phyloP scores from a whole-genome alignment of 2,113 vertebrate species.

The Rhea pennata region DNA sequence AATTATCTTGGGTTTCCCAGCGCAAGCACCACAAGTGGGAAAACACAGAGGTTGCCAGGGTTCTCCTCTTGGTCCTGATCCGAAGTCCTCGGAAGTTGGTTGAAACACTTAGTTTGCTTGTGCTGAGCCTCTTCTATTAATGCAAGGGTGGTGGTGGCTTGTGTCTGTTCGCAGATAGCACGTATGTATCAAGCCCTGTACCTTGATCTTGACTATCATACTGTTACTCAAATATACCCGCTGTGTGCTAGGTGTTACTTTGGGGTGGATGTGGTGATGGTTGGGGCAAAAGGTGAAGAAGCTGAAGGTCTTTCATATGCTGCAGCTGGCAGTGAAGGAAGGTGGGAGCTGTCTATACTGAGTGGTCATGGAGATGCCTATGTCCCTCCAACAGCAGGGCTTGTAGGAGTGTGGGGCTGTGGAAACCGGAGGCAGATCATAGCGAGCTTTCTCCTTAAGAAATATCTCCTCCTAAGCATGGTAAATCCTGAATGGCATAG shows the following conservation, averaged over 20 bases:
- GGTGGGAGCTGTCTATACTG: background rate
- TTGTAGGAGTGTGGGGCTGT: background rate
- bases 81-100: background rate
- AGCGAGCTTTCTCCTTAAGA: too few relatives aligned
- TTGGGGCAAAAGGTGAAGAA: too few relatives aligned
- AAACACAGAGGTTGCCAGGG: background rate
- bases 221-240: background rate
- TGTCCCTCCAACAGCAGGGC: background rate
- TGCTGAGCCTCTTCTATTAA: too few relatives aligned
- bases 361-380: background rate
- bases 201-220: too few relatives aligned
- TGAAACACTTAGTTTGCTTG: background rate
- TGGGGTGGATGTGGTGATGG: background rate
- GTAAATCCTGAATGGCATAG: too few relatives aligned
- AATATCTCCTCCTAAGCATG: too few relatives aligned
- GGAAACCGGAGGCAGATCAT: background rate
- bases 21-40: background rate
- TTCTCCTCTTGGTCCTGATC: background rate
- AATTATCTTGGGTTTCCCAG: background rate
- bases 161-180: too few relatives aligned
- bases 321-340: too few relatives aligned
- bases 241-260: background rate
- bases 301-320: too few relatives aligned
- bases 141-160: background rate
- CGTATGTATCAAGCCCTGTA: too few relatives aligned